Evolutionary conservation across 2,113 vertebrate genomes (phyloP), one percentile per base, ranked within the genome.

Genomic region (Fukomys damarensis): DNA sequence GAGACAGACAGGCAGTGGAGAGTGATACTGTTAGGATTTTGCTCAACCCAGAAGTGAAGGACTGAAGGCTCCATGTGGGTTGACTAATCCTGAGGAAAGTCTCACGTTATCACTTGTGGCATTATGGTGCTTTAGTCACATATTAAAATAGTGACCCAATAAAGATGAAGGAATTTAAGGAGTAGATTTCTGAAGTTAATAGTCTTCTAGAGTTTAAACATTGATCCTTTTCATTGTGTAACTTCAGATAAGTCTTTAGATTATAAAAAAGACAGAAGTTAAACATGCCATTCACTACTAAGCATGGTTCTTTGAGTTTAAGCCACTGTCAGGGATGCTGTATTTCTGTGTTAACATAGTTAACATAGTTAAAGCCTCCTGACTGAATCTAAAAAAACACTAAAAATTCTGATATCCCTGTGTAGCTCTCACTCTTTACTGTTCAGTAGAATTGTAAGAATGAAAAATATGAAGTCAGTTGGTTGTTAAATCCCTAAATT

Each of bases 171-270:
- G 96, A 95, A 68, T 97, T 97, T 81, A 94, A 70, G 61, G 86
- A 20, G 93, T 94, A 97, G 96, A 97, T 98, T 98, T 98, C 97
- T 97, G 52, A 97, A 96, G 86, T 52, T 96, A 97, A 96, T 68
- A 95, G 72, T 97, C 91, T 89, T 98, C 98, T 84, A 93, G 95
- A 95, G 91, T 98, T 98, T 97, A 98, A 98, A 98, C 94, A 96
- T 96, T 98, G 98, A 98, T 97, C 95, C 98, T 98, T 96, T 92
- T 97, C 95, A 96, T 95, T 88, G 83, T 94, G 61, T 87, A 97
- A 94, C 96, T 97, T 97, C 83, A 98, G 65, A 94, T 98, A 98
- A 98, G 95, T 98, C 97, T 97, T 84, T 91, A 97, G 98, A 98
- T 98, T 98, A 98, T 89, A 65, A 81, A 54, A 93, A 97, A 98